Percentiles rank a stretch among this genome's conserved stretches.
phyloP scores from a whole-genome alignment of 2,113 vertebrate genomes.

The Morone chrysops region DNA sequence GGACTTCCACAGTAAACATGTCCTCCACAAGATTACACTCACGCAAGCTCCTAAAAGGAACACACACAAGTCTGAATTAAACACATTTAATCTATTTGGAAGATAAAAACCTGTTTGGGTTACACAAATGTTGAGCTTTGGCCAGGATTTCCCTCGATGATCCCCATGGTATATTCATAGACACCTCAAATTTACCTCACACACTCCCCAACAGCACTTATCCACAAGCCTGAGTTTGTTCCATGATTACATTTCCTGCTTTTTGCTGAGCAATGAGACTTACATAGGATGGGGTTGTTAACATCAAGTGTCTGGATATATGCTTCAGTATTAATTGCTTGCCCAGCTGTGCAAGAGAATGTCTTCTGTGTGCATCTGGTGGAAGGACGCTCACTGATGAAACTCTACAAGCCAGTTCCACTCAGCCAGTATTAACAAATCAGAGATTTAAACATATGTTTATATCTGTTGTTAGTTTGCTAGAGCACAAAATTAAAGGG shows the following conservation, averaged over 20 bases:
- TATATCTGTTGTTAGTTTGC: conserved; percentile 4
- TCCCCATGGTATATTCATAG: conserved; percentile 35
- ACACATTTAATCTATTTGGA: conserved; percentile 61
- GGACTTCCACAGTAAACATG: conserved; percentile 74
- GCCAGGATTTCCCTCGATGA: conserved; percentile 39
- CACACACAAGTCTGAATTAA: conserved; percentile 56
- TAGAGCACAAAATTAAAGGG: neutral
- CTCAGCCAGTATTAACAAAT: conserved; percentile 13
- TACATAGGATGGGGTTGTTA: conserved; percentile 67
- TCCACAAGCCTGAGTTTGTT: conserved; percentile 42
- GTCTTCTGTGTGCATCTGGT: conserved; percentile 23
- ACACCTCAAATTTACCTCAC: conserved; percentile 59
- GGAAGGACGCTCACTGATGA: conserved; percentile 9
- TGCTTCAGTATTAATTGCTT: conserved; percentile 71
- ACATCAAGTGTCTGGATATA: conserved; percentile 66
- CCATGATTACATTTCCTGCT: conserved; percentile 67
- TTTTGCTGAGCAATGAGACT: conserved; percentile 52
- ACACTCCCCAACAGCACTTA: conserved; percentile 58
- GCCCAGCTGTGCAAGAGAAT: conserved; percentile 69
- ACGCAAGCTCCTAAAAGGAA: conserved; percentile 68
- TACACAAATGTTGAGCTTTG: conserved; percentile 47
- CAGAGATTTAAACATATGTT: neutral
- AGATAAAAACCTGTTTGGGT: conserved; percentile 54
- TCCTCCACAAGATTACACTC: conserved; percentile 62
- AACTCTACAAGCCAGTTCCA: conserved; percentile 13